These are phyloP conservation scores for Hemibagrus wyckioides DNA, from an alignment of 2,113 vertebrate species.

Conservation along the genomic window DNA sequence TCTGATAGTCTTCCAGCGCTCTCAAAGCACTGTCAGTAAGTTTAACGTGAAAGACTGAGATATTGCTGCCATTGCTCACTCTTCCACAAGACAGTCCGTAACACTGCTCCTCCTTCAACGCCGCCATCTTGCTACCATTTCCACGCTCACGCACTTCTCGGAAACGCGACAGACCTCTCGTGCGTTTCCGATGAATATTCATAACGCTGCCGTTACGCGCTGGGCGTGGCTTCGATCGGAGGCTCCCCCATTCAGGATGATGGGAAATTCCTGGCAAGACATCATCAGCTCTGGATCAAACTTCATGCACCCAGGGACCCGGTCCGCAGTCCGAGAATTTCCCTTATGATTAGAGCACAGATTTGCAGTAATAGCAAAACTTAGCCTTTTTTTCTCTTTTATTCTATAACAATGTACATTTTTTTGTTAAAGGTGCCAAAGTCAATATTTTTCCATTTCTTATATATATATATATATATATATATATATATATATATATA, in stretches of 20 bases:
- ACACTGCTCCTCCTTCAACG: constrained; percentile 92
- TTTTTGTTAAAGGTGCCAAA: too few relatives aligned
- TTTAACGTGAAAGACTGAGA: constrained; percentile 94
- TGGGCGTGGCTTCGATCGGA: constrained; percentile 43
- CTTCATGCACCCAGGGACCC: not conserved
- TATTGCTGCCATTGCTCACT: constrained; percentile 85
- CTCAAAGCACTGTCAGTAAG: constrained; percentile 91
- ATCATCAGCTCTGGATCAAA: not conserved
- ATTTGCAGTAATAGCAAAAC: not conserved
- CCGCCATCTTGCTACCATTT: constrained; percentile 96
- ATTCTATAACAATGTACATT: too few relatives aligned
- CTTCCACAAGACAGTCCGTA: constrained; percentile 96
- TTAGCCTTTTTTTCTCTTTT: not conserved
- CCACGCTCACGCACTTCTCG: constrained; percentile 72
- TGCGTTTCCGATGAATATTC: constrained; percentile 75
- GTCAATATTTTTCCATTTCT: too few relatives aligned
- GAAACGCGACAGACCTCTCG: constrained; percentile 67
- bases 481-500: too few relatives aligned
- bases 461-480: too few relatives aligned
- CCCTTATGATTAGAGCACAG: not conserved
- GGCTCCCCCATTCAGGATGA: not conserved
- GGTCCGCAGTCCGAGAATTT: not conserved
- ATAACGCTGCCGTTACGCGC: constrained; percentile 49
- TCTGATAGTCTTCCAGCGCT: constrained; percentile 88
- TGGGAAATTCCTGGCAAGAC: not conserved